Evolutionary conservation across 2,113 vertebrate genomes (phyloP).

Genomic region (Eudyptes chrysolophus): DNA sequence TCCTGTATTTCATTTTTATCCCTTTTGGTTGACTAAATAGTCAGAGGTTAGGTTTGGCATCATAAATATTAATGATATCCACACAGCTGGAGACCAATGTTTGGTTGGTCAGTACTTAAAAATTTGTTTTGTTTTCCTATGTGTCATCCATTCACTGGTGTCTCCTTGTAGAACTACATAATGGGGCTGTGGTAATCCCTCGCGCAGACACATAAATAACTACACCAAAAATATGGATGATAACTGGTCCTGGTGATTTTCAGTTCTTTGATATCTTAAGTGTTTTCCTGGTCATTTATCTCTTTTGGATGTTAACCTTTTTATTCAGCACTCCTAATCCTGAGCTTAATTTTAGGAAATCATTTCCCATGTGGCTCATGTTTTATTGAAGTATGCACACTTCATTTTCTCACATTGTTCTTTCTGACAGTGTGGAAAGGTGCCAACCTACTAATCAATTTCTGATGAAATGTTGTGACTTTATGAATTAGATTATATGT

Average conservation of each 20-base stretch:
- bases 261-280: not conserved
- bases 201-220: not conserved
- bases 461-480: not conserved
- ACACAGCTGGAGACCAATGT: accelerated
- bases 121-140: not conserved
- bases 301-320: not conserved
- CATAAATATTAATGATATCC: not conserved
- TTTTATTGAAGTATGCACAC: not conserved
- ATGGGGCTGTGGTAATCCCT: not conserved
- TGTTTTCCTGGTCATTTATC: not conserved
- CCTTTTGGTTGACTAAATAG: not conserved
- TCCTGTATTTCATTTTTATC: not conserved
- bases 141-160: not conserved
- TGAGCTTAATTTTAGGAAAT: not conserved
- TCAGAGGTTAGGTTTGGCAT: not conserved
- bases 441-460: not conserved
- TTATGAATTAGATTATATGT: not conserved
- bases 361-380: not conserved
- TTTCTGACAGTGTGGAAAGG: not conserved
- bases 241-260: not conserved
- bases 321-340: not conserved
- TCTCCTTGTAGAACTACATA: accelerated
- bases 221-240: not conserved
- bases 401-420: not conserved
- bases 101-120: not conserved